These are phyloP conservation scores for Centropyge bicolor DNA, from an alignment of 2,797 vertebrate genomes.

Conservation along the genomic window DNA sequence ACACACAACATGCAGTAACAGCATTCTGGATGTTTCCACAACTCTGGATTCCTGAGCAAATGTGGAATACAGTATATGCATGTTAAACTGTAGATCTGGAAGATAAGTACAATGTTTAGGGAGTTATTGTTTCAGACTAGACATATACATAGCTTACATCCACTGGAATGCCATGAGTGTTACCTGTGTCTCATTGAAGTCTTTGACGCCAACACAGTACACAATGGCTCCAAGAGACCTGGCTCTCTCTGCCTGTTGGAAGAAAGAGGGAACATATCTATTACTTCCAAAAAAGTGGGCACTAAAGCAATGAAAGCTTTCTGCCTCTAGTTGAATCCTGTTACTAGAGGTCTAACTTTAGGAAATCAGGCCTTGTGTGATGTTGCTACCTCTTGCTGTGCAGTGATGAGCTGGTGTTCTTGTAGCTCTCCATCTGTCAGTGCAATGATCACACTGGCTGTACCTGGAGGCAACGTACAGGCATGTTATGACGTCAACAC, in stretches of 20 bases:
- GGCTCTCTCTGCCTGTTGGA: constrained; percentile 87
- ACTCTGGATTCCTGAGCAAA: constrained; percentile 16
- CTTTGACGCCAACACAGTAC: constrained; percentile 93
- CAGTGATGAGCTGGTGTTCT: constrained; percentile 84
- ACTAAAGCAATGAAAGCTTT: background rate
- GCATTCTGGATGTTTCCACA: constrained; percentile 12
- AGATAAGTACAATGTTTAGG: background rate
- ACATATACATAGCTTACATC: background rate
- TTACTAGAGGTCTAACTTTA: background rate
- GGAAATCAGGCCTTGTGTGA: background rate
- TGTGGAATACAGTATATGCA: background rate
- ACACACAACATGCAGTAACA: constrained; percentile 12
- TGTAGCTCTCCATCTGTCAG: constrained; percentile 92
- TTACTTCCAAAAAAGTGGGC: constrained; percentile 17
- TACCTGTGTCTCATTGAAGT: constrained; percentile 94
- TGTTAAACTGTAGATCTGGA: background rate
- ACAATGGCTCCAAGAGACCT: constrained; percentile 90
- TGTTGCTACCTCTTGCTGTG: constrained; percentile 87
- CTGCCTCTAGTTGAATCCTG: background rate
- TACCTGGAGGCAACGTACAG: constrained; percentile 77
- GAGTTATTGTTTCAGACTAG: background rate
- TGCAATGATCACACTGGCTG: constrained; percentile 91
- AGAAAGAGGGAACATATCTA: constrained; percentile 15
- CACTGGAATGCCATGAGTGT: background rate
- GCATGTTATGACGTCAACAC: constrained; percentile 12